Evolutionary conservation across 2,113 vertebrate species (phyloP).

Genomic region (Ailurus styani): DNA sequence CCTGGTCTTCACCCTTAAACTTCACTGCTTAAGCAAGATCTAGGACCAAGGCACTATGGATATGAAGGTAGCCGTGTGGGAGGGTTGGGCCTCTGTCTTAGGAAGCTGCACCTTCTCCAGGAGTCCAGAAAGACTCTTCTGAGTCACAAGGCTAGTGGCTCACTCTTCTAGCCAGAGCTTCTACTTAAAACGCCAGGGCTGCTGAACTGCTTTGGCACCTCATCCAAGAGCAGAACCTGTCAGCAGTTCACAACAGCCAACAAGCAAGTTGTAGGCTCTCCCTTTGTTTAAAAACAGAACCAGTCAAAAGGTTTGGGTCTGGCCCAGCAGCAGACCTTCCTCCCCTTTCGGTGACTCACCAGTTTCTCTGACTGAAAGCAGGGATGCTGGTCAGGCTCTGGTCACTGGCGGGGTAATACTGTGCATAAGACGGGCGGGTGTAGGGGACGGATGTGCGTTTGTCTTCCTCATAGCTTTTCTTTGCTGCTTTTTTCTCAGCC

Average conservation of each 20-base stretch:
- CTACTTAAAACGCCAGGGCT: background rate
- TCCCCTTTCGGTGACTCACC: constrained; percentile 80
- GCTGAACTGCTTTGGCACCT: background rate
- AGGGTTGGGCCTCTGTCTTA: background rate
- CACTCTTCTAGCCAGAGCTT: background rate
- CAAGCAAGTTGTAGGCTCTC: background rate
- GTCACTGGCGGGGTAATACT: constrained; percentile 96
- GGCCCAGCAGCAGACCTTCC: background rate
- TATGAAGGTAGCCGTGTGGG: background rate
- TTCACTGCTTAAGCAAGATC: background rate
- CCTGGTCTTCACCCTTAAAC: background rate
- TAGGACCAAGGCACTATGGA: background rate
- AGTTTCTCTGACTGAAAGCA: constrained; percentile 96
- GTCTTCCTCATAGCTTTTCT: constrained; percentile 98
- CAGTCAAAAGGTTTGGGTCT: background rate
- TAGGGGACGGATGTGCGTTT: constrained; percentile 97
- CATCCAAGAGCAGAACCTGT: background rate
- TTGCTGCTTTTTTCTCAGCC: constrained; percentile 98
- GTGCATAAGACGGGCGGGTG: constrained; percentile 95
- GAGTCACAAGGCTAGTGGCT: background rate
- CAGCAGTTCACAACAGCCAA: background rate
- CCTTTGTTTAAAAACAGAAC: background rate
- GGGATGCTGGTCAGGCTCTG: constrained; percentile 93
- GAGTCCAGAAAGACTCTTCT: background rate
- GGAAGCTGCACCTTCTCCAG: background rate